Evolutionary conservation across 2,797 vertebrate species (phyloP).

Genomic region (Urocyon cinereoargenteus): DNA sequence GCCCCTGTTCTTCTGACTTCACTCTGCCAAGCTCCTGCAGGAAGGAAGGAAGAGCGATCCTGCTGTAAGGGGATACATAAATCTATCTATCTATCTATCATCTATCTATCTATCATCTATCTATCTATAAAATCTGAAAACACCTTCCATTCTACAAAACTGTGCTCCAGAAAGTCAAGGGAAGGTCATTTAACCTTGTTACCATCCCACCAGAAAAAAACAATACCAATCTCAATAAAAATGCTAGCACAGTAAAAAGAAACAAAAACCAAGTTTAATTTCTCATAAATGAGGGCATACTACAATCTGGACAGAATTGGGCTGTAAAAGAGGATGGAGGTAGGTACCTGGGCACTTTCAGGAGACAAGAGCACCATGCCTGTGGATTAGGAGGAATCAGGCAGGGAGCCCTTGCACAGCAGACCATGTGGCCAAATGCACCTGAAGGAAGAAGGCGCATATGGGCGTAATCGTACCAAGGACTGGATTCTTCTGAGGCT

Average conservation of each 20-base stretch:
- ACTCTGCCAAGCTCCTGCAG: neutral
- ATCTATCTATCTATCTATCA: too few species aligned
- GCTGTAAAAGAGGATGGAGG: neutral
- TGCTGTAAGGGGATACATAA: neutral
- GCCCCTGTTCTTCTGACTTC: neutral
- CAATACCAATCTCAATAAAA: neutral
- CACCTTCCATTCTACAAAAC: neutral
- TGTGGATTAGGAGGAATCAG: fast-evolving
- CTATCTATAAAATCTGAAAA: neutral
- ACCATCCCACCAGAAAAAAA: neutral
- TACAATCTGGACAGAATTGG: neutral
- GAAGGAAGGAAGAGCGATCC: neutral
- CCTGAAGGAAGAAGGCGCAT: neutral
- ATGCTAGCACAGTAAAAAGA: neutral
- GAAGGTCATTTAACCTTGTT: neutral
- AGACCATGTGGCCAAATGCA: fast-evolving
- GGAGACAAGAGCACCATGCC: neutral
- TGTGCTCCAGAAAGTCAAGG: neutral
- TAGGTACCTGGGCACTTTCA: too few species aligned
- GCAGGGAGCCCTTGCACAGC: fast-evolving
- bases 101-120: too few species aligned
- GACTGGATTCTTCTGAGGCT: fast-evolving
- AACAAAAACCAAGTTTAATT: neutral
- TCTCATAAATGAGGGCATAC: neutral
- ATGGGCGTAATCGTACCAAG: fast-evolving